Conservation (phyloP, 2,888 invertebrate species). For the Tachystola acroxantha region DNA sequence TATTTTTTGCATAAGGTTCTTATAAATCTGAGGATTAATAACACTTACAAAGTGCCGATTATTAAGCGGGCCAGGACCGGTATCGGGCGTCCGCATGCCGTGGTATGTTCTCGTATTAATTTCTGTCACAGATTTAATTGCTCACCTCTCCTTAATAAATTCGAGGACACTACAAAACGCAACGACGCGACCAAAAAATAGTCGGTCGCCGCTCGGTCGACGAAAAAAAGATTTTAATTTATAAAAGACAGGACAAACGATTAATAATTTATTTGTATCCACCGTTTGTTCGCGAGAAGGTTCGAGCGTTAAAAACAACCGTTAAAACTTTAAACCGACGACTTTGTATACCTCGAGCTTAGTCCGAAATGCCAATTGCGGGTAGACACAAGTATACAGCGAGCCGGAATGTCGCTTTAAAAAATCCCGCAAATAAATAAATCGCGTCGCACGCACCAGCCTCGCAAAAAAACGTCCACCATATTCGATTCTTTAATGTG, state of each 20-base stretch:
- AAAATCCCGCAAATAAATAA: constrained; percentile 76
- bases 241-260: constrained; percentile 79
- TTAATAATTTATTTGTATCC: constrained; percentile 79
- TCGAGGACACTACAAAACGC: constrained; percentile 67
- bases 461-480: constrained; percentile 66
- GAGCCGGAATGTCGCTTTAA: constrained; percentile 76
- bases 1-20: too few species aligned
- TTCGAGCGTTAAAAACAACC: constrained; percentile 76
- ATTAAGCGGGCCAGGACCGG: constrained; percentile 44
- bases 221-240: constrained; percentile 76
- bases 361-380: constrained; percentile 77
- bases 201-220: constrained; percentile 44
- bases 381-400: constrained; percentile 78
- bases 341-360: constrained; percentile 76
- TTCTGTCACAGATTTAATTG: constrained; percentile 75
- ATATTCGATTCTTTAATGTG: constrained; percentile 79
- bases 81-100: constrained; percentile 30
- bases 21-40: constrained; percentile 46
- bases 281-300: constrained; percentile 67
- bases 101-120: constrained; percentile 65
- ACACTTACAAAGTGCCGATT: constrained; percentile 54
- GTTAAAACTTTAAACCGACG: constrained; percentile 75
- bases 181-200: constrained; percentile 66
- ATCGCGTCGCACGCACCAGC: constrained; percentile 73
- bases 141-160: constrained; percentile 75